Conservation (phyloP, 2,888 invertebrate genomes). For the Scaptomyza flava region DNA sequence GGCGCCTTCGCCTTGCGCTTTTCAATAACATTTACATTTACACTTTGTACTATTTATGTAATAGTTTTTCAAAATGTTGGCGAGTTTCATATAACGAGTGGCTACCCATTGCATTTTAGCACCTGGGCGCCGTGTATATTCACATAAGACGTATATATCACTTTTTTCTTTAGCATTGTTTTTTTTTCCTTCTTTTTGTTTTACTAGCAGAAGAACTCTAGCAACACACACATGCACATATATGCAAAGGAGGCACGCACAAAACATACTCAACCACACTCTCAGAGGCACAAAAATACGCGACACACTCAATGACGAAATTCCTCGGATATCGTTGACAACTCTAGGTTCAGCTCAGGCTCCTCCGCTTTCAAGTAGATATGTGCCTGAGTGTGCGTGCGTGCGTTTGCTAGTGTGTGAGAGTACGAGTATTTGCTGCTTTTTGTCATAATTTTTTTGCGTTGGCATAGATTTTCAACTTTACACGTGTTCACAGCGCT, state of each 20-base stretch:
- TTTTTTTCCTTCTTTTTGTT: conserved; percentile 58
- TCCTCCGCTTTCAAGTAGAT: conserved; percentile 45
- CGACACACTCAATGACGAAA: conserved; percentile 81
- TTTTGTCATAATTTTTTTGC: conserved; percentile 70
- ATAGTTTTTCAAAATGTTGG: conserved; percentile 68
- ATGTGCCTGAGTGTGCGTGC: conserved; percentile 23
- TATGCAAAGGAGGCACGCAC: conserved; percentile 60
- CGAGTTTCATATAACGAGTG: conserved; percentile 50
- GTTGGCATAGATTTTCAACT: conserved; percentile 49
- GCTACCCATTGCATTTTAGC: conserved; percentile 41
- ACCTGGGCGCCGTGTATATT: conserved; percentile 26
- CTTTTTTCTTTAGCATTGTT: conserved; percentile 49
- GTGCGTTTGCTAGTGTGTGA: conserved; percentile 28
- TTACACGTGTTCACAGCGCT: conserved; percentile 45
- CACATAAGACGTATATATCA: conserved; percentile 55
- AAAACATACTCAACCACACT: conserved; percentile 48
- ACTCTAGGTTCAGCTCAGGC: conserved; percentile 74
- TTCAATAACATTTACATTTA: conserved; percentile 79
- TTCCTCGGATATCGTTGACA: conserved; percentile 76
- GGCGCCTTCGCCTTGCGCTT: conserved; percentile 65
- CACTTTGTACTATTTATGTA: conserved; percentile 76
- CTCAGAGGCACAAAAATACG: conserved; percentile 46
- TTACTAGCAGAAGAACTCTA: conserved; percentile 71
- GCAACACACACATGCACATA: conserved; percentile 47
- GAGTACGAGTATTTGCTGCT: conserved; percentile 57